Conservation (phyloP, 2,113 vertebrate species). For the Elachura formosa region DNA sequence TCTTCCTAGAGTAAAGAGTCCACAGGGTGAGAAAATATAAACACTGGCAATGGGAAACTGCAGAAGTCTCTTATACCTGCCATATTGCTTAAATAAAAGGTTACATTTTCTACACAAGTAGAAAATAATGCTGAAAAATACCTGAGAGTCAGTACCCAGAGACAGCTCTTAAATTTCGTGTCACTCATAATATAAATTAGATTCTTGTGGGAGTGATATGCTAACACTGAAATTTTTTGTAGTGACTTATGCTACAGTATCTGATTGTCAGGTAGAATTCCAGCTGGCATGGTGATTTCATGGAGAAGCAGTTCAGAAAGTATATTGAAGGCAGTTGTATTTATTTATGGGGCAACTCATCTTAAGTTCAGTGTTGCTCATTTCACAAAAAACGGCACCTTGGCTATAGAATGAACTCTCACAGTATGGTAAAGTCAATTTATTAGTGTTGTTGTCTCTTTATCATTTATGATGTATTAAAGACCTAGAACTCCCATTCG, state of each 20-base stretch:
- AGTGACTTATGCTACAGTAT: background rate
- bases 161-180: background rate
- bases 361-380: background rate
- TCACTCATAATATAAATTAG: background rate
- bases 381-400: background rate
- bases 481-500: background rate
- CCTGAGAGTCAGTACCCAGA: background rate
- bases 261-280: background rate
- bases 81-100: background rate
- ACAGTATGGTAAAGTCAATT: background rate
- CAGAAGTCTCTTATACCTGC: background rate
- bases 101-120: background rate
- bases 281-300: background rate
- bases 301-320: background rate
- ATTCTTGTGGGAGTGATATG: background rate
- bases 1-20: background rate
- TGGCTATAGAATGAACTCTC: background rate
- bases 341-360: background rate
- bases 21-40: slow-evolving; percentile 8
- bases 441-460: background rate
- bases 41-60: background rate
- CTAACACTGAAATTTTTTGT: background rate
- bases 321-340: background rate
- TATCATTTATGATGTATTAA: background rate
- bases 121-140: background rate